These are phyloP conservation scores for Myiozetetes cayanensis DNA, from an alignment of 2,113 vertebrate species.

Conservation along the genomic window DNA sequence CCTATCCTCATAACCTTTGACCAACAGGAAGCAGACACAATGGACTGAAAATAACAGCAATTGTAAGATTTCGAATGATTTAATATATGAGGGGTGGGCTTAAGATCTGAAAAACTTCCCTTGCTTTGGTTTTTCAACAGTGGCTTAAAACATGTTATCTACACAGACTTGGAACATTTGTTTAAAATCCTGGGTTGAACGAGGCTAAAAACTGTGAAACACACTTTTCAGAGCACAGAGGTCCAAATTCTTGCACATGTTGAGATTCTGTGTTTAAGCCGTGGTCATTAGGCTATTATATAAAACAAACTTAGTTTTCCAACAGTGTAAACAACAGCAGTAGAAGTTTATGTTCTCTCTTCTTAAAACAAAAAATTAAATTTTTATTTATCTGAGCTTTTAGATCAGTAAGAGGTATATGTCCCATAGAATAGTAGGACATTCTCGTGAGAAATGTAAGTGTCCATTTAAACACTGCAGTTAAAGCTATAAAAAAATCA, in stretches of 20 bases:
- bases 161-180: neutral
- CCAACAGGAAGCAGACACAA: conserved; percentile 95
- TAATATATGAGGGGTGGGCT: conserved; percentile 53
- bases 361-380: too few relatives aligned
- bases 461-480: neutral
- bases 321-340: neutral
- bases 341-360: neutral
- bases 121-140: conserved; percentile 4
- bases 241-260: neutral
- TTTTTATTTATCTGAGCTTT: neutral
- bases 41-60: conserved; percentile 91
- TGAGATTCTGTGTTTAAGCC: neutral
- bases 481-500: neutral
- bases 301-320: neutral
- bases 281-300: neutral
- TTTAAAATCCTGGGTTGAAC: neutral
- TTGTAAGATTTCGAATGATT: conserved; percentile 62
- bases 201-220: neutral
- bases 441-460: neutral
- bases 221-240: neutral
- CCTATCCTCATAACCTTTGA: conserved; percentile 90
- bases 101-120: neutral
- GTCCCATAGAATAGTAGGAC: neutral
- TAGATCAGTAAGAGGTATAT: neutral
- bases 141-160: neutral